Base-by-base conservation (phyloP, 2,888 invertebrate species). In the Callyntrura guangdongensis region DNA sequence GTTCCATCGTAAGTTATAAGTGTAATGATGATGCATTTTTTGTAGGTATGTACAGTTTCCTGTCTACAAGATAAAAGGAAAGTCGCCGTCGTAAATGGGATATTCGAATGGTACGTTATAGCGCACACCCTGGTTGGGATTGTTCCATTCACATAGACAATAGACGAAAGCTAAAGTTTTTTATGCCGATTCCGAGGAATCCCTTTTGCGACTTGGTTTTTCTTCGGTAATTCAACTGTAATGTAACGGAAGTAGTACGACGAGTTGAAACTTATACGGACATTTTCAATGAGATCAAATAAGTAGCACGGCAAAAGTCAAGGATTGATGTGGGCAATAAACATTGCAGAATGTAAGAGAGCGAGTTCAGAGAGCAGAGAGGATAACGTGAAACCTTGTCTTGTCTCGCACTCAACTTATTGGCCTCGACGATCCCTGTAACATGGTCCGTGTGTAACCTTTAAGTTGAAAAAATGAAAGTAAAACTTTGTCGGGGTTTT, bases 281-380 rank as follows among this genome's bases (percentile, higher is more conserved):
- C 64, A n/a, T 64, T 36, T 64, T 64, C 12, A 22, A 4, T 25
- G 64, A 22, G 22, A 53, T 53, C n/a, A 67, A n/a, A 82, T 36
- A 67, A 88, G 81, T 87, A 56, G 69, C 45, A 72, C 86, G 79
- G 17, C 49, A 69, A 17, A 47, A 81, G 61, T 72, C 86, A 9
- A 56, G 83, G 74, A 89, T 89, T 89, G 89, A 89, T 89, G 89
- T 45, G 72, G 49, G 82, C 69, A 79, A 87, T 87, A 81, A 81
- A 12, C 22, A 49, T 36, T 56, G 61, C 61, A 59, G 27, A 81
- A 59, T 20, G 59, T 8, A n/a, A 14, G 27, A 27, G 11, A 53
- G n/a, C 0, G 11, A 36, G 9, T 56, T 59, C 14, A 67, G n/a
- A 12, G 64, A 20, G 53, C 11, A 14, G 14, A 53, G 53, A 53